Evolutionary conservation across 2,888 invertebrate species (phyloP).

Genomic region (Podotricha telesiphe): DNA sequence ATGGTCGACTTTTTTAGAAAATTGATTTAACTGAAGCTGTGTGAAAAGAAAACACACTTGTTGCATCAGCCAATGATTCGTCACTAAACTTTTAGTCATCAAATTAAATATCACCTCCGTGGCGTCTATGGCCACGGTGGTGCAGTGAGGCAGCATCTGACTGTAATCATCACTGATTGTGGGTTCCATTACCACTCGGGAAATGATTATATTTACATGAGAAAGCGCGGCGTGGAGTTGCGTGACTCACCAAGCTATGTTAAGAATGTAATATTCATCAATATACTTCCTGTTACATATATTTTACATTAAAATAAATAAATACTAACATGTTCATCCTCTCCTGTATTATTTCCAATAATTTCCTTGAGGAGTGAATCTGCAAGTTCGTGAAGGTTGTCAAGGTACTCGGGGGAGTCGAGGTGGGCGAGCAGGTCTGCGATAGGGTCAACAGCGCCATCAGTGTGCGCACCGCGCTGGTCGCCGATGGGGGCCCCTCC

Average conservation of each 20-base stretch:
- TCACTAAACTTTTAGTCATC: neutral
- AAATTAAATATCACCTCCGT: too few relatives aligned
- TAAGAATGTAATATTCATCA: too few relatives aligned
- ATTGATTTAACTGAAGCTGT: too few relatives aligned
- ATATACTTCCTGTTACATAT: neutral
- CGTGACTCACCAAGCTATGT: too few relatives aligned
- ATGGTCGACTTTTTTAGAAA: too few relatives aligned
- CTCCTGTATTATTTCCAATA: conserved; percentile 88
- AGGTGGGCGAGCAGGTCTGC: conserved; percentile 92
- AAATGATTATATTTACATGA: too few relatives aligned
- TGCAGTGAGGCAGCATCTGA: too few relatives aligned
- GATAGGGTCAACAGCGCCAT: conserved; percentile 92
- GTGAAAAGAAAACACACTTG: neutral
- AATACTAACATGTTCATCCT: conserved; percentile 85
- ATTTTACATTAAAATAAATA: conserved; percentile 45
- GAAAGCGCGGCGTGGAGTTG: too few relatives aligned
- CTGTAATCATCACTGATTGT: too few relatives aligned
- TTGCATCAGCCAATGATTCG: neutral
- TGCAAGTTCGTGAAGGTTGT: conserved; percentile 91
- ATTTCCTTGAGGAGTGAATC: conserved; percentile 91
- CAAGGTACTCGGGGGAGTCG: conserved; percentile 88
- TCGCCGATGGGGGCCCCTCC: conserved; percentile 89
- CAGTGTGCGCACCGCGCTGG: conserved; percentile 88
- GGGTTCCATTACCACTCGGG: too few relatives aligned
- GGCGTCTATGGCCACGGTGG: too few relatives aligned